Base-by-base conservation (phyloP, 1,140 invertebrate species). In the Penaeus vannamei region DNA sequence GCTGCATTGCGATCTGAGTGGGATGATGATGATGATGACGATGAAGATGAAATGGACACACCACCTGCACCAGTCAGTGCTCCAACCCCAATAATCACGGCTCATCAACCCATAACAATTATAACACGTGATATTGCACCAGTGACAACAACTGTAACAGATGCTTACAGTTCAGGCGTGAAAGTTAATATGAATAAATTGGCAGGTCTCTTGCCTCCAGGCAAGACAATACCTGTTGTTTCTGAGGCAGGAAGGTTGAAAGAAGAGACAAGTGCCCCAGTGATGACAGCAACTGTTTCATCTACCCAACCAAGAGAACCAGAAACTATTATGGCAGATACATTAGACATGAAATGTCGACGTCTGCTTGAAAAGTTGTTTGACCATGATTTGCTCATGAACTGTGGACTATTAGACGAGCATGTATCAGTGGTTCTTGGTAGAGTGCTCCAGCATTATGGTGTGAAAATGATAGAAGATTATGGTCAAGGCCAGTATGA, bases 401-500 rank as follows among this genome's bases (percentile, higher is more conserved):
- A 86, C 26, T 91, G 91, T 86, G 91, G 91, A 0, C 61, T 91
- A 72, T 76, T 86, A 20, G 89, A 90, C 46, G 91, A 91, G 53
- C 91, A 91, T 53, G 87, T 91, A 2, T 91, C 91, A 62, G 89
- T 91, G 10, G 91, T 91, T 26, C 84, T 91, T 36, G 91, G 91
- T 17, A 81, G 85, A 46, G 84, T 91, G 20, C 69, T 91, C 2
- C 91, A 91, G 80, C 91, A 91, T 61, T 91, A 91, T 87, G 91
- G 91, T 32, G 91, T 91, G 2, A 91, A 91, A 53, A 91, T 91
- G 91, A 91, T 91, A 29, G 91, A 91, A 66, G 91, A 91, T 60
- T 91, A 91, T 76, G 91, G 91, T 22, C 91, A 91, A 80, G 91
- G 91, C 5, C 91, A 91, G 60, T 91, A 91, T 83, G 91, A 91